Evolutionary conservation across 2,797 vertebrate genomes (phyloP), one percentile per base, ranked within the genome.

Genomic region (Phoeniculus purpureus): DNA sequence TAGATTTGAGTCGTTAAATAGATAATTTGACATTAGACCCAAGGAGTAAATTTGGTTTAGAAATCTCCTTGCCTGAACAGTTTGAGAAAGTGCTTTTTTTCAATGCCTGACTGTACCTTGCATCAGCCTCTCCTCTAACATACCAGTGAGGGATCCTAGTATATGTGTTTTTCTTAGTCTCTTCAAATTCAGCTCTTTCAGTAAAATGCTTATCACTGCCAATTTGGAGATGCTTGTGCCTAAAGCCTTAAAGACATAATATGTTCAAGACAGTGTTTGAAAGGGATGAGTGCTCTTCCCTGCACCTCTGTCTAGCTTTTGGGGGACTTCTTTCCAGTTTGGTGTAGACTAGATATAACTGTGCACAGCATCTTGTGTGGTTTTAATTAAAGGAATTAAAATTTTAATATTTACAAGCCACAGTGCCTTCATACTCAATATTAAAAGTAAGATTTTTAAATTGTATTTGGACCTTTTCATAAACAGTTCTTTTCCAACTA

Each of bases 1-100:
- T 93, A 78, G 77, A 50, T 82, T 85, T 79, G 64, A 26, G 48
- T 87, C 54, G 48, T 85, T 87, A 71, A 80, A 55, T 31, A 27
- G 4, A 45, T 34, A 60, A 32, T 68, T 70, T 72, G 59, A 51
- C 37, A 18, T 78, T 52, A 85, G 83, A 55, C 43, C 64, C 67
- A 76, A 83, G 45, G 37, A 81, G 34, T 59, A 55, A 0, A 1
- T 79, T 84, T 26, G 7, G 8, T 61, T 59, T 25, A 45, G 52
- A 23, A 68, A 52, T 86, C 73, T 62, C 26, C 9, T 76, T 79
- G 20, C 40, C 60, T 64, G 12, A 81, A 7, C 65, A 47, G 27
- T 76, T 88, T 45, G 31, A 40, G 2, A 73, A 34, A 56, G 65
- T 29, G 37, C n/a, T 34, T 66, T 86, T 83, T 73, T 43, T 21